Evolutionary conservation across 2,888 invertebrate species (phyloP).

Genomic region (Cantharis nigra): DNA sequence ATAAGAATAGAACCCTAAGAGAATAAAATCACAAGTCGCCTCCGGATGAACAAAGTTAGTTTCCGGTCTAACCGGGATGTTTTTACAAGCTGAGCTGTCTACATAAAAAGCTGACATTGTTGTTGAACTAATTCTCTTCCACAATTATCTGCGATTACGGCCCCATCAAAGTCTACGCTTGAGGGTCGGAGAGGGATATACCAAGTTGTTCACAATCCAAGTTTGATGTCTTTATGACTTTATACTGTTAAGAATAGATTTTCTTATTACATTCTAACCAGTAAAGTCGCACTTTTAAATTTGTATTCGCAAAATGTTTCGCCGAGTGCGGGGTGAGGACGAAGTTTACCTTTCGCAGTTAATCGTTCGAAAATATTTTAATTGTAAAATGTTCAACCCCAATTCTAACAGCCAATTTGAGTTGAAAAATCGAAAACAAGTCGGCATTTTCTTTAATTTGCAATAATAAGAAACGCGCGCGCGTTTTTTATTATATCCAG

Average conservation of each 20-base stretch:
- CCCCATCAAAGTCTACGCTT: constrained; percentile 52
- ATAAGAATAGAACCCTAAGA: constrained; percentile 34
- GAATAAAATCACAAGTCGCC: constrained; percentile 47
- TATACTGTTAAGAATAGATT: constrained; percentile 41
- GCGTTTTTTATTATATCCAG: neutral
- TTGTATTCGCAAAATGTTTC: neutral
- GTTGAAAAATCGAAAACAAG: neutral
- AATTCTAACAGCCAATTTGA: neutral
- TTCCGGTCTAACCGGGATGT: constrained; percentile 49
- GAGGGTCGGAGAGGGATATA: constrained; percentile 36
- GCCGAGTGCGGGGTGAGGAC: neutral
- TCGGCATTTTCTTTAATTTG: neutral
- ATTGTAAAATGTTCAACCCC: neutral
- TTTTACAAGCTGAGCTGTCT: constrained; percentile 49
- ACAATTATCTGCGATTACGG: constrained; percentile 56
- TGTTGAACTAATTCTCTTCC: constrained; percentile 53
- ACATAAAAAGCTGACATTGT: constrained; percentile 54
- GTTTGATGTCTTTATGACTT: constrained; percentile 49
- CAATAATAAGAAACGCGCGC: neutral
- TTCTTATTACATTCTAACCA: constrained; percentile 24
- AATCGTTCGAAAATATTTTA: neutral
- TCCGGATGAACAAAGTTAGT: constrained; percentile 48
- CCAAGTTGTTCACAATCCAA: constrained; percentile 39
- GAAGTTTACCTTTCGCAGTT: neutral
- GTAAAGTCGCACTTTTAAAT: neutral